These are phyloP conservation scores for Lissonota sp. DNA, from an alignment of 2,888 invertebrate genomes.

Conservation along the genomic window DNA sequence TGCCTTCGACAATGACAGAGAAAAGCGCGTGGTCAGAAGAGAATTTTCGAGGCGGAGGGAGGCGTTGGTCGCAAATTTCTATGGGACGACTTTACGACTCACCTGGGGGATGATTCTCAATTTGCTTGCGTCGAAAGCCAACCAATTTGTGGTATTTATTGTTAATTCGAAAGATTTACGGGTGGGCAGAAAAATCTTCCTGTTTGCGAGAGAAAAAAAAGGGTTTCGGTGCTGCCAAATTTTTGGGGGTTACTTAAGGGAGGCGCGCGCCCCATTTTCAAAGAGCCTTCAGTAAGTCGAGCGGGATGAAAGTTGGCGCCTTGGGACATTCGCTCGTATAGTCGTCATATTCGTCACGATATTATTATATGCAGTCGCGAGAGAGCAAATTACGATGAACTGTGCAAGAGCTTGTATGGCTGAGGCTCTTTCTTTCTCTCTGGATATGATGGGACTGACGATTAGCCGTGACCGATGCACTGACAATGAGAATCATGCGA, in stretches of 20 bases:
- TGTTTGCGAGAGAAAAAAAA: not conserved
- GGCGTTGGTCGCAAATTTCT: conserved; percentile 65
- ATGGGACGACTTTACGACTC: conserved; percentile 70
- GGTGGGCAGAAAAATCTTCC: conserved; percentile 55
- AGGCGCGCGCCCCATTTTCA: no score
- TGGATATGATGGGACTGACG: conserved; percentile 76
- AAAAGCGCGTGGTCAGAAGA: not conserved
- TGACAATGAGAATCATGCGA: conserved; percentile 80
- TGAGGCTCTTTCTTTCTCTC: no score
- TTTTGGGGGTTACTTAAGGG: no score
- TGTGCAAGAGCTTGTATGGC: no score
- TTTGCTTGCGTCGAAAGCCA: conserved; percentile 66
- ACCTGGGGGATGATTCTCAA: conserved; percentile 68
- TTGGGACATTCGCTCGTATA: conserved; percentile 71
- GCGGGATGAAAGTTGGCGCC: conserved; percentile 73
- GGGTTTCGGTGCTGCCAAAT: no score
- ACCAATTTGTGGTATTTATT: conserved; percentile 78
- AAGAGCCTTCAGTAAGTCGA: no score
- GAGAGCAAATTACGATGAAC: conserved; percentile 66
- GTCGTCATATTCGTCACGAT: no score
- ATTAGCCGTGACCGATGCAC: conserved; percentile 81
- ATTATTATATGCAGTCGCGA: conserved; percentile 27
- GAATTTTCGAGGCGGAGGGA: conserved; percentile 27
- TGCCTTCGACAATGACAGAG: no score
- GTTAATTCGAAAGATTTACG: conserved; percentile 78